Conservation (phyloP, 2,113 vertebrate genomes). For the Microcebus griseorufus region DNA sequence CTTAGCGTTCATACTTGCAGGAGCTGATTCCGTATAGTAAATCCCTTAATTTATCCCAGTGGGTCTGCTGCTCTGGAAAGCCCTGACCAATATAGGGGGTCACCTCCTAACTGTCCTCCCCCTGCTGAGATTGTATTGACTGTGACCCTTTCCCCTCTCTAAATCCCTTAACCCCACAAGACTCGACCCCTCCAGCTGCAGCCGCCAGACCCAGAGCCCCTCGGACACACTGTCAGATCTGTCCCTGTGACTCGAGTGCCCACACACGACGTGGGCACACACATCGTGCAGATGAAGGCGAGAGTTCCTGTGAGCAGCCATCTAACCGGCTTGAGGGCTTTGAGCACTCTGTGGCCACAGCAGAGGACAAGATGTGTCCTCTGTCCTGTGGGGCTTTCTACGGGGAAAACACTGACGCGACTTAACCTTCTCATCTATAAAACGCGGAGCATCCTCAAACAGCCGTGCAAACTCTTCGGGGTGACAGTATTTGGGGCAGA, state of each 20-base stretch:
- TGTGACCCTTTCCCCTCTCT: too few species aligned
- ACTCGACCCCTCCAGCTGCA: too few species aligned
- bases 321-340: rapidly evolving
- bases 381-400: background rate
- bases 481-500: background rate
- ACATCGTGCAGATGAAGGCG: rapidly evolving
- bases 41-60: background rate
- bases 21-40: background rate
- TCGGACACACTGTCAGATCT: background rate
- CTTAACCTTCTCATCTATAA: background rate
- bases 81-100: background rate
- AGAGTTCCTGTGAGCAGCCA: background rate
- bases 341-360: background rate
- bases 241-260: background rate
- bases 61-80: background rate
- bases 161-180: background rate
- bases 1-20: too few species aligned
- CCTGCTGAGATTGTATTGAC: background rate
- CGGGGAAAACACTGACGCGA: background rate
- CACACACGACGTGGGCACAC: rapidly evolving
- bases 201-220: background rate
- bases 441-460: rapidly evolving
- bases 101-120: background rate
- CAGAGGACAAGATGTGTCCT: rapidly evolving
- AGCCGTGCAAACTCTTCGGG: background rate